Evolutionary conservation across 1,140 invertebrate genomes (phyloP), one percentile per base, ranked within the genome.

Genomic region (Drosophila prosaltans): DNA sequence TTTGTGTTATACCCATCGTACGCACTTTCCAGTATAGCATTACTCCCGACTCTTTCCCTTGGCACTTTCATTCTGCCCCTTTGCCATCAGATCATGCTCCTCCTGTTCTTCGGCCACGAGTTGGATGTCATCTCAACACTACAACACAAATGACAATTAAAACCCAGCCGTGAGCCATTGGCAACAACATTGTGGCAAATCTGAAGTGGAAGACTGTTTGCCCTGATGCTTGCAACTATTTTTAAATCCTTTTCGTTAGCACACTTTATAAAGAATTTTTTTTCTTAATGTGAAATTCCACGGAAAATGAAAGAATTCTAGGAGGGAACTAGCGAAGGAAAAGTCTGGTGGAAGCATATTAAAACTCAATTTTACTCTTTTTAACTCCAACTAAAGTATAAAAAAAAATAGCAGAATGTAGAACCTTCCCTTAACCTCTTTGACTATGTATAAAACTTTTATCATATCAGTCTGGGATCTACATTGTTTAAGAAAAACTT

Each of bases 61-160:
- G 45, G 21, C 16, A 21, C 45, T 48, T 48, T 8, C 45, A 36
- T 36, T 7, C 16, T 36, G 45, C 6, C 45, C 45, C 45, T 21
- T 48, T 8, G 24, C 45, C 21, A 48, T 16, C 7, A 7, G 8
- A 10, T 24, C 21, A 51, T 48, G 66, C 66, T 72, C 61, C 61
- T 76, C 40, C 77, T 65, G 69, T 72, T 74, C 72, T 80, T 70
- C 16, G 48, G 65, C 61, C 61, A 69, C 69, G 43, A 39, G 39
- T 30, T 39, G 41, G 66, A 58, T 65, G 59, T 45, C 74, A 78
- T 62, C 58, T 75, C 80, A 16, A 16, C 16, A 16, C 16, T 16
- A 65, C 68, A 76, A 76, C 79, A 72, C 69, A 65, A 73, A 76
- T 79, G 72, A 81, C 83, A 86, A 86, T 86, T 86, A 86, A 86